Conservation (phyloP, 2,888 invertebrate genomes). For the Eupithecia vulgata region DNA sequence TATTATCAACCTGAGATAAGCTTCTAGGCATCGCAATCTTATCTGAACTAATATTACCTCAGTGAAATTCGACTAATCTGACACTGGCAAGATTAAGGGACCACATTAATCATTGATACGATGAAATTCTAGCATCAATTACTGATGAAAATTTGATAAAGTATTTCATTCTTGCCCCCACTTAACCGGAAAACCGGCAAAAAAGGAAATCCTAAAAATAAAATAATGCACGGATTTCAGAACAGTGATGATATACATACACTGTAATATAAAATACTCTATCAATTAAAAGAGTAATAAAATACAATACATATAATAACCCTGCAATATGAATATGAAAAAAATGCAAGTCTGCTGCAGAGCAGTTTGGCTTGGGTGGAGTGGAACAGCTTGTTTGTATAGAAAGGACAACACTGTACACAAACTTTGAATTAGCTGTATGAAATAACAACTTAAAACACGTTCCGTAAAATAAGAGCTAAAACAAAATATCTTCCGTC, state of each 20-base stretch:
- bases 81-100: slow-evolving; percentile 65
- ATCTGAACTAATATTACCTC: slow-evolving; percentile 53
- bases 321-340: background rate
- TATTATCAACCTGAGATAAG: slow-evolving; percentile 53
- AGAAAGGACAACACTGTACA: background rate
- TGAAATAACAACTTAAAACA: background rate
- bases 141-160: slow-evolving; percentile 5
- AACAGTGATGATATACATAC: background rate
- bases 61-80: slow-evolving; percentile 70
- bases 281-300: background rate
- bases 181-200: background rate
- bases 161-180: background rate
- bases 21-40: slow-evolving; percentile 70
- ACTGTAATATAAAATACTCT: background rate
- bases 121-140: slow-evolving; percentile 6
- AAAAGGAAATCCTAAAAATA: background rate
- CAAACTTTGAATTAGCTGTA: background rate
- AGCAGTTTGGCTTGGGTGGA: background rate
- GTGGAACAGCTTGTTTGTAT: background rate
- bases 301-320: background rate
- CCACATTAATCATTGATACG: slow-evolving; percentile 69
- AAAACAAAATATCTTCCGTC: slow-evolving; percentile 14
- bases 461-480: background rate
- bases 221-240: background rate
- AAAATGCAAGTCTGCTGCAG: background rate